Evolutionary conservation across 2,888 invertebrate species (phyloP).

Genomic region (Campaea margaritaria): DNA sequence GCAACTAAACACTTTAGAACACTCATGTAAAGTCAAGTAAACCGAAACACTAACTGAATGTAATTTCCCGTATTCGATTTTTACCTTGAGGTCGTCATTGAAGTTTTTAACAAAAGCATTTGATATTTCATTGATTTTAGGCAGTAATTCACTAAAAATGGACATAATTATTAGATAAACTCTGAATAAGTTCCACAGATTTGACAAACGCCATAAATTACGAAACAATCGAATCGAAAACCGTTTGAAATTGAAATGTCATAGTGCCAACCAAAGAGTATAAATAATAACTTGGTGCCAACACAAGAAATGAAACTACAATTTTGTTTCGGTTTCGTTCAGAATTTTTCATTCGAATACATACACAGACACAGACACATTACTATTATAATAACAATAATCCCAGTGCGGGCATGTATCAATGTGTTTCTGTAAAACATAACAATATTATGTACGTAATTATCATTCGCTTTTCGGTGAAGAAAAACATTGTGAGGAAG

Average conservation of each 20-base stretch:
- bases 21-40: constrained; percentile 10
- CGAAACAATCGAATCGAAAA: constrained; percentile 67
- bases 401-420: no score
- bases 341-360: not conserved
- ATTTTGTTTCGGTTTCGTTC: not conserved
- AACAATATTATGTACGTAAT: no score
- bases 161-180: constrained; percentile 70
- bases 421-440: no score
- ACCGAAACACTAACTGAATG: constrained; percentile 9
- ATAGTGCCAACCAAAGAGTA: no score
- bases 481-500: no score
- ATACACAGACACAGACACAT: not conserved
- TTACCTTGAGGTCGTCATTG: constrained; percentile 73
- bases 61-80: constrained; percentile 23
- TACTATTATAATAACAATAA: no score
- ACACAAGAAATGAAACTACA: constrained; percentile 38
- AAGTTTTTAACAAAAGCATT: constrained; percentile 58
- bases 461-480: no score
- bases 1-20: constrained; percentile 15
- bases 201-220: constrained; percentile 69
- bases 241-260: constrained; percentile 78
- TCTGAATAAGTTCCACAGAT: constrained; percentile 60
- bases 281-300: constrained; percentile 47
- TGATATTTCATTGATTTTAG: constrained; percentile 69
- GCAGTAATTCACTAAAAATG: constrained; percentile 72